Evolutionary conservation across 2,797 vertebrate genomes (phyloP).

Genomic region (Carcharodon carcharias): DNA sequence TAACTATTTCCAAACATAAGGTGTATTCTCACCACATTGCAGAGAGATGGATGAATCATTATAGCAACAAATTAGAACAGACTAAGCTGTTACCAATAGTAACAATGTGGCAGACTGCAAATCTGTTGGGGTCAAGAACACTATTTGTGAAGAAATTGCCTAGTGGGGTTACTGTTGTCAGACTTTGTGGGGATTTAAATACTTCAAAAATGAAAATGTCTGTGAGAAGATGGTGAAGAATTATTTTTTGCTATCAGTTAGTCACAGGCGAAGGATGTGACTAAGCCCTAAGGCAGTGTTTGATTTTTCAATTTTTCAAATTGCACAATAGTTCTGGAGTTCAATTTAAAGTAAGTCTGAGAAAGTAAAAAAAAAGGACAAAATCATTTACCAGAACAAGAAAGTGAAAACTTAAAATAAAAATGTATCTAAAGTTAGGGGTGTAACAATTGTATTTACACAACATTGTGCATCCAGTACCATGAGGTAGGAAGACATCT

Average conservation of each 20-base stretch:
- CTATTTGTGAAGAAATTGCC: not conserved
- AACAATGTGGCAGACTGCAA: slow-evolving; percentile 15
- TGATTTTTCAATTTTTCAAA: not conserved
- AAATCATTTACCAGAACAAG: not conserved
- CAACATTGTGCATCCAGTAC: not conserved
- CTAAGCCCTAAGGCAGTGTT: not conserved
- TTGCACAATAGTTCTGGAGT: not conserved
- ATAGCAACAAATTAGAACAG: not conserved
- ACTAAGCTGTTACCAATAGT: not conserved
- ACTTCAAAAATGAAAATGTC: not conserved
- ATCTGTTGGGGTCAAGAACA: not conserved
- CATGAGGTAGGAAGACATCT: not conserved
- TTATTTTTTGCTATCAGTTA: not conserved
- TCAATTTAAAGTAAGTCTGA: not conserved
- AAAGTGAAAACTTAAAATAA: not conserved
- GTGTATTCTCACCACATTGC: not conserved
- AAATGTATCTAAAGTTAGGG: not conserved
- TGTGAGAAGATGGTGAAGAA: not conserved
- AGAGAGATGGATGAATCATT: not conserved
- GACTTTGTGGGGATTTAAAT: not conserved
- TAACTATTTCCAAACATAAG: not conserved
- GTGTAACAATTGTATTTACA: not conserved
- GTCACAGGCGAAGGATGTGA: not conserved
- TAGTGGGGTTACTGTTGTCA: not conserved
- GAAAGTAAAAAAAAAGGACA: not conserved